These are phyloP conservation scores for Salvelinus fontinalis DNA, from an alignment of 2,113 vertebrate species.

Conservation along the genomic window DNA sequence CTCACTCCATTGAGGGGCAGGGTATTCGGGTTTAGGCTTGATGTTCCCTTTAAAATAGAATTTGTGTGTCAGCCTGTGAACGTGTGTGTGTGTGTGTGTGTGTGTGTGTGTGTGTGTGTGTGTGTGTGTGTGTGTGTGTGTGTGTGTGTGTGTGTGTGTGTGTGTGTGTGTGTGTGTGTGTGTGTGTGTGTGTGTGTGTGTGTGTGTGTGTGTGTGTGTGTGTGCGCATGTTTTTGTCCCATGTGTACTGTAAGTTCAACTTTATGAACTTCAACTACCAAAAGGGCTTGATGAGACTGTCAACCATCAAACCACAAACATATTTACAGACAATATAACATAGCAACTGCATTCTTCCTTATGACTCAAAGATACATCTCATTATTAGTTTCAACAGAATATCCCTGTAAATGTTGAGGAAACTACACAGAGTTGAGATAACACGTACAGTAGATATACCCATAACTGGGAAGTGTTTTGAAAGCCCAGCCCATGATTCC, in stretches of 20 bases:
- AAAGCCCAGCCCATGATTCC: constrained; percentile 15
- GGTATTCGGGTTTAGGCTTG: constrained; percentile 8
- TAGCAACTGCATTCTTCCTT: too few species aligned
- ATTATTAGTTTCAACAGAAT: not conserved
- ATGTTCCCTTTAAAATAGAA: constrained; percentile 49
- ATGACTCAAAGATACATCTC: not conserved
- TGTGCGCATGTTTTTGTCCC: not conserved
- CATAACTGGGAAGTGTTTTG: not conserved
- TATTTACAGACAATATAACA: too few species aligned
- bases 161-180: not conserved
- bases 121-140: not conserved
- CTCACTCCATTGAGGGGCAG: constrained; percentile 29
- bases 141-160: not conserved
- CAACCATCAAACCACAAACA: too few species aligned
- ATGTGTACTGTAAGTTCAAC: constrained; percentile 5
- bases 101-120: not conserved
- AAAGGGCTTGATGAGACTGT: not conserved
- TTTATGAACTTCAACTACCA: not conserved
- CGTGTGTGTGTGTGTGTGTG: not conserved
- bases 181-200: not conserved
- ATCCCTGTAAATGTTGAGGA: not conserved
- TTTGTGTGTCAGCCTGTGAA: not conserved
- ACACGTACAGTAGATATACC: too few species aligned
- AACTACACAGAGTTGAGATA: constrained; percentile 9
- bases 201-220: not conserved